These are phyloP conservation scores for Noctua janthina DNA, from an alignment of 2,888 invertebrate species.

Conservation along the genomic window DNA sequence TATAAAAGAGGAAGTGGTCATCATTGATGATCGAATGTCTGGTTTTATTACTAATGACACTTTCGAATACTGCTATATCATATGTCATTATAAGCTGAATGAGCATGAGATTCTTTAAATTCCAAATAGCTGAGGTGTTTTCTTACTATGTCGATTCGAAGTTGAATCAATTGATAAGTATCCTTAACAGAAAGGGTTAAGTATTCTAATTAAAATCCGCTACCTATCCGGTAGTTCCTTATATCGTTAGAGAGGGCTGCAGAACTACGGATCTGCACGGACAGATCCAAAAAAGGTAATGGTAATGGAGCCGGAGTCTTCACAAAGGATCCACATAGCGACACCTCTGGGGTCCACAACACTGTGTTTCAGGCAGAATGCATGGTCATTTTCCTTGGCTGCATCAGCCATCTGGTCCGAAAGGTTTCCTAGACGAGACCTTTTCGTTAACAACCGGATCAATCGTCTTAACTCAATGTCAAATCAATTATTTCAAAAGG, in stretches of 20 bases:
- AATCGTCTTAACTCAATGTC: not conserved
- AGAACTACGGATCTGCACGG: too few species aligned
- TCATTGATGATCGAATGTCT: slow-evolving; percentile 39
- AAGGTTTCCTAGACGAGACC: not conserved
- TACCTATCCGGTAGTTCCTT: not conserved
- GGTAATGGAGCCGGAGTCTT: too few species aligned
- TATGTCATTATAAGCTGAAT: not conserved
- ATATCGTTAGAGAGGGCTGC: too few species aligned
- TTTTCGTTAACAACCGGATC: not conserved
- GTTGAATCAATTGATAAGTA: not conserved
- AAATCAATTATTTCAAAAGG: not conserved
- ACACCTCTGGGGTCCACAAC: not conserved
- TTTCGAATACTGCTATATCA: slow-evolving; percentile 5
- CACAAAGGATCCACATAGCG: too few species aligned
- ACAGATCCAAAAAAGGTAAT: too few species aligned
- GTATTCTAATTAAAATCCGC: not conserved
- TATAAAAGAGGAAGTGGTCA: slow-evolving; percentile 20
- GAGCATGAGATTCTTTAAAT: slow-evolving; percentile 6
- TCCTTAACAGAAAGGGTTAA: not conserved
- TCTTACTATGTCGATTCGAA: not conserved
- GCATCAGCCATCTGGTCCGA: not conserved
- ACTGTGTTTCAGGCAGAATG: not conserved
- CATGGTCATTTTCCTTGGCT: not conserved
- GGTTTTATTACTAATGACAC: slow-evolving; percentile 8
- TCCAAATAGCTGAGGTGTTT: not conserved